Conservation (phyloP, 2,113 vertebrate species). For the Montifringilla adamsi region DNA sequence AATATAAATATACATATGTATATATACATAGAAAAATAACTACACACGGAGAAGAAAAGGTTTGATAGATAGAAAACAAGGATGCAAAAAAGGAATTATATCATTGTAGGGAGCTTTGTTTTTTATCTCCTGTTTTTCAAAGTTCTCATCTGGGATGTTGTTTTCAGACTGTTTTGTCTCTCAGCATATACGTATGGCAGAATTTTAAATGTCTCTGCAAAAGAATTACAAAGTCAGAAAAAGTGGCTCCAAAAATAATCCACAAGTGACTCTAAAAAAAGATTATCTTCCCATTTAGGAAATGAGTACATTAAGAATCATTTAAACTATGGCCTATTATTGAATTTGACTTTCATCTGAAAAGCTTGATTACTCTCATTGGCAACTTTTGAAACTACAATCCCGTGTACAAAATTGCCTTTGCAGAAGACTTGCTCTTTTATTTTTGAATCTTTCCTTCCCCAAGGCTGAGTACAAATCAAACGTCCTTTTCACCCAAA, state of each 20-base stretch:
- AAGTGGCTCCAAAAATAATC: constrained; percentile 45
- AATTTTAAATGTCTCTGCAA: not conserved
- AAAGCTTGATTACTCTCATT: not conserved
- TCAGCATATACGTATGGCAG: not conserved
- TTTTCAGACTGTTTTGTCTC: not conserved
- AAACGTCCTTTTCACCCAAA: not conserved
- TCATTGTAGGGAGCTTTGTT: not conserved
- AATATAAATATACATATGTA: not conserved
- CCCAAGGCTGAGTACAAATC: not conserved
- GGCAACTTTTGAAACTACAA: constrained; percentile 9
- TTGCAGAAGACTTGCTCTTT: not conserved
- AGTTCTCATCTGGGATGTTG: not conserved
- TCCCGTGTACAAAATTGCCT: not conserved
- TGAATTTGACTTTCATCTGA: constrained; percentile 35
- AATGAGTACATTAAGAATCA: constrained; percentile 8
- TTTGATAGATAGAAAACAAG: not conserved
- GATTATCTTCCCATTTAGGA: constrained; percentile 44
- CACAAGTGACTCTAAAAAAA: constrained; percentile 46
- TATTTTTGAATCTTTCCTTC: constrained; percentile 30
- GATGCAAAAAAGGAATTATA: not conserved
- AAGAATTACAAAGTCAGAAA: not conserved
- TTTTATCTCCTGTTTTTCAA: not conserved
- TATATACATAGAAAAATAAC: not conserved
- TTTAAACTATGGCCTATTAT: constrained; percentile 38
- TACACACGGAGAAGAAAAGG: not conserved